Conservation (phyloP, 1,140 invertebrate genomes). For the Acromyrmex echinatior region DNA sequence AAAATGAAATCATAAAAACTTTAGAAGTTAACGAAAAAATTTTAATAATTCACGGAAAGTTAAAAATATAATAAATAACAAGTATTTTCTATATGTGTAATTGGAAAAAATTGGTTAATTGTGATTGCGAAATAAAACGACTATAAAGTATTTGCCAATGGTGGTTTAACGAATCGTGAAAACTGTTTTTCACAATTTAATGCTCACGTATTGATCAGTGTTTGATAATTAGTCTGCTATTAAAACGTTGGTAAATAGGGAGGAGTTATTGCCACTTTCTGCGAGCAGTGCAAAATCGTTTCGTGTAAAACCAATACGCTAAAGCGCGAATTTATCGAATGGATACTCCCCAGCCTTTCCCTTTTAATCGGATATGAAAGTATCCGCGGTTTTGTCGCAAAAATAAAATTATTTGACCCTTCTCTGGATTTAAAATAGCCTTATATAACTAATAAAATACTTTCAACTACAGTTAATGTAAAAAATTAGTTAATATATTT, state of each 20-base stretch:
- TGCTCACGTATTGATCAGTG: conserved; percentile 23
- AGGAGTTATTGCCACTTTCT: conserved; percentile 36
- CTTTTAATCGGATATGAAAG: conserved; percentile 47
- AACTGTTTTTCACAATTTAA: conserved; percentile 56
- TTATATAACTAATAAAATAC: conserved; percentile 26
- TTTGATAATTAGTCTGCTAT: conserved; percentile 49
- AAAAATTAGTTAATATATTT: conserved; percentile 43
- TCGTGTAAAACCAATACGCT: conserved; percentile 44
- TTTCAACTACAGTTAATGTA: conserved; percentile 8
- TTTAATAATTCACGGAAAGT: conserved; percentile 1
- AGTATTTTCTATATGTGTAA: neutral
- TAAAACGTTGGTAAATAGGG: conserved; percentile 48
- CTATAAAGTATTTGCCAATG: conserved; percentile 7
- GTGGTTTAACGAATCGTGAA: conserved; percentile 26
- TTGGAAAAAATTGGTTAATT: neutral
- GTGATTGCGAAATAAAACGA: neutral
- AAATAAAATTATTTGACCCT: conserved; percentile 13
- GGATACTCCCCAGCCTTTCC: conserved; percentile 26
- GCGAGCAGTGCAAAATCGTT: conserved; percentile 37
- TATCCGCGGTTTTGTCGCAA: conserved; percentile 5
- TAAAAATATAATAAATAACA: neutral
- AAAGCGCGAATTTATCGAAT: conserved; percentile 50
- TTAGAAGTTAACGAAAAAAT: neutral
- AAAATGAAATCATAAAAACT: neutral
- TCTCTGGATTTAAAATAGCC: conserved; percentile 14